Conservation (phyloP, 2,113 vertebrate species). For the Cheirogaleus medius region DNA sequence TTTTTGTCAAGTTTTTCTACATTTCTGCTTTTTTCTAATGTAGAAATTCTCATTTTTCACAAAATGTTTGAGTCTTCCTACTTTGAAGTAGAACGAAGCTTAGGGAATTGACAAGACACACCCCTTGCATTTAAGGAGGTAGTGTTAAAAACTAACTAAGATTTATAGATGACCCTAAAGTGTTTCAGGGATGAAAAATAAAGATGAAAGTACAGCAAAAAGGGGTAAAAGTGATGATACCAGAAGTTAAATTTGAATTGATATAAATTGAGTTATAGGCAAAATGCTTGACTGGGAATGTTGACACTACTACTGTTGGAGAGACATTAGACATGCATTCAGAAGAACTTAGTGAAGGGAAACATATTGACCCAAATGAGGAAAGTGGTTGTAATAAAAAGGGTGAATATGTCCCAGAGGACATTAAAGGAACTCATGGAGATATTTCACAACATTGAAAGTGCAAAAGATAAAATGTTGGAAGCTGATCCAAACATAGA, state of each 20-base stretch:
- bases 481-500: background rate
- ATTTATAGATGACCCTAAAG: background rate
- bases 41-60: background rate
- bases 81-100: constrained; percentile 8
- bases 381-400: background rate
- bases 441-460: background rate
- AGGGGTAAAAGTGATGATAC: background rate
- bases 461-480: background rate
- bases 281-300: background rate
- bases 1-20: background rate
- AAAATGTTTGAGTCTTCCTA: background rate
- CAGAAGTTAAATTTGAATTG: background rate
- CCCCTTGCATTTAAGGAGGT: background rate
- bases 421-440: background rate
- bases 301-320: background rate
- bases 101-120: background rate
- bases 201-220: background rate
- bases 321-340: background rate
- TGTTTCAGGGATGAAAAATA: background rate
- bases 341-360: background rate
- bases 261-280: background rate
- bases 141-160: background rate
- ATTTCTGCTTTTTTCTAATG: background rate
- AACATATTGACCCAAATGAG: background rate
- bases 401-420: background rate